phyloP scores from a whole-genome alignment of 2,888 invertebrate species.

The Luffia ferchaultella region DNA sequence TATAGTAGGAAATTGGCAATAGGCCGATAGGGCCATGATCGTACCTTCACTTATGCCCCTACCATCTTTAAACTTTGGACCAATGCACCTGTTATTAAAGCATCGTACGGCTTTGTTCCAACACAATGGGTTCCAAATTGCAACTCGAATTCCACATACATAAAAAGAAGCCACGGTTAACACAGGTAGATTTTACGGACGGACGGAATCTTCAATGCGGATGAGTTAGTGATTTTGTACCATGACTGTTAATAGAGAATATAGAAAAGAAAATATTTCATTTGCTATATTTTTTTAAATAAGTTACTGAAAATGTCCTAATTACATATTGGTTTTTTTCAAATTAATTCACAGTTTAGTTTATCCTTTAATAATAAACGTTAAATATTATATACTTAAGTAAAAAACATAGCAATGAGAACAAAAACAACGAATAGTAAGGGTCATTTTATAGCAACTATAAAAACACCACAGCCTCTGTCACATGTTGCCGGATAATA shows the following conservation, averaged over 20 bases:
- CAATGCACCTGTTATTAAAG: slow-evolving; percentile 62
- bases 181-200: slow-evolving; percentile 40
- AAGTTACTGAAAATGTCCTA: too few species aligned
- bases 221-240: too few species aligned
- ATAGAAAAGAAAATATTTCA: slow-evolving; percentile 36
- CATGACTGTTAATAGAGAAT: background rate
- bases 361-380: too few species aligned
- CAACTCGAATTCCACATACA: slow-evolving; percentile 53
- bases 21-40: too few species aligned
- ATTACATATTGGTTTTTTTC: too few species aligned
- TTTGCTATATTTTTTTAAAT: too few species aligned
- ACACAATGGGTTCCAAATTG: slow-evolving; percentile 59
- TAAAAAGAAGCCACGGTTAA: slow-evolving; percentile 27
- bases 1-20: slow-evolving; percentile 24
- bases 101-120: slow-evolving; percentile 55
- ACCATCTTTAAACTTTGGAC: slow-evolving; percentile 34
- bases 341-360: too few species aligned
- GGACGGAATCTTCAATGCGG: background rate
- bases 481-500: slow-evolving; percentile 2
- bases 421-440: slow-evolving; percentile 49
- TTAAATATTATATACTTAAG: too few species aligned
- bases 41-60: slow-evolving; percentile 22
- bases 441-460: slow-evolving; percentile 37
- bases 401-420: slow-evolving; percentile 41
- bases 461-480: slow-evolving; percentile 39